Evolutionary conservation across 2,888 invertebrate species (phyloP).

Genomic region (Andrena praecox): DNA sequence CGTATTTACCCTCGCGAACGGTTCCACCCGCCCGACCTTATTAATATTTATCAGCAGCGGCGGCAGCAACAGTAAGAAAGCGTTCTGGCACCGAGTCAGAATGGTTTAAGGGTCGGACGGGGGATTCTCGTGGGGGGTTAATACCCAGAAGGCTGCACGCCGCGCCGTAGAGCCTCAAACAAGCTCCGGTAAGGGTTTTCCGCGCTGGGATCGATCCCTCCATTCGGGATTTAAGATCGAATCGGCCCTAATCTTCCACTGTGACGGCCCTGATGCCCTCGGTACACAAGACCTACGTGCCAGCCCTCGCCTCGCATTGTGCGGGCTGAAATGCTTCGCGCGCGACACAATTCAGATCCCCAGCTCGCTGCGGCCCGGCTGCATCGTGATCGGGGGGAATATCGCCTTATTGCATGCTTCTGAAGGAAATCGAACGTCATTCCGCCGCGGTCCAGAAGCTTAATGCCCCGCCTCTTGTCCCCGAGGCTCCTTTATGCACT

Average conservation of each 20-base stretch:
- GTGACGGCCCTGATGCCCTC: constrained; percentile 41
- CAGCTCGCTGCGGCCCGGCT: constrained; percentile 18
- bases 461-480: constrained; percentile 28
- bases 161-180: background rate
- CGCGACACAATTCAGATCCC: constrained; percentile 63
- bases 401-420: constrained; percentile 68
- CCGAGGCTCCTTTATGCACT: background rate
- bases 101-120: constrained; percentile 20
- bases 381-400: constrained; percentile 60
- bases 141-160: constrained; percentile 18
- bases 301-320: constrained; percentile 53
- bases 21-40: background rate
- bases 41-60: constrained; percentile 47
- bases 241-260: constrained; percentile 57
- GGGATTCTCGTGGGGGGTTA: constrained; percentile 29
- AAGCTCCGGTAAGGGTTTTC: constrained; percentile 1
- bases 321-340: constrained; percentile 43
- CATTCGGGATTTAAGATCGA: constrained; percentile 37
- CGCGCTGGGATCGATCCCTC: constrained; percentile 4
- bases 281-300: constrained; percentile 51
- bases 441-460: constrained; percentile 48
- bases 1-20: constrained; percentile 7
- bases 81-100: constrained; percentile 44
- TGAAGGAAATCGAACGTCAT: constrained; percentile 64
- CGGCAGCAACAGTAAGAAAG: constrained; percentile 18